Base-by-base conservation (phyloP, 1,140 invertebrate genomes). In the Drosophila insularis region DNA sequence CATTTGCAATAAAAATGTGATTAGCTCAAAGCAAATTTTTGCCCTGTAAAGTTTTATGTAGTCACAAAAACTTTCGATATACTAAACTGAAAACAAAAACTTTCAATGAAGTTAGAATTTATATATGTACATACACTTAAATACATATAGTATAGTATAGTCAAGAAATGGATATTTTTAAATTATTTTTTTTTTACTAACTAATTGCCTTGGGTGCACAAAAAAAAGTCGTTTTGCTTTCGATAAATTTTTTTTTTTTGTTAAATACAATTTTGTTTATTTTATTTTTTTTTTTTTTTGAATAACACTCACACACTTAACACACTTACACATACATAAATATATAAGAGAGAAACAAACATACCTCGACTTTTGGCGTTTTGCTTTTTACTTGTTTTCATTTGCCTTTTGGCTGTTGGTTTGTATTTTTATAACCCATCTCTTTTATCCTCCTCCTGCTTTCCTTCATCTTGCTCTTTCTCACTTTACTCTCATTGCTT, bases 351-450 rank as follows among this genome's bases (percentile, higher is more conserved):
- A 23, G 71, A 19, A 17, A 19, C 43, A 46, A 46, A 46, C 17
- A 46, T 35, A 37, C 5, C 59, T 43, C 59, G 59, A 39, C 59
- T 71, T 78, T 78, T 68, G 76, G 68, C 72, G 79, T 87, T 71
- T 71, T 72, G 79, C 81, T 73, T 72, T 65, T 69, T 79, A 62
- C 56, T 73, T 73, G 55, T 39, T 39, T 71, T 74, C 27, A 55
- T 39, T 40, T 73, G 73, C 46, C 58, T 67, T 78, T 70, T 63
- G 58, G 35, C 68, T 78, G 50, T 58, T 68, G 56, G 19, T 37
- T 59, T 39, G 55, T 59, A 35, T 35, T 32, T 46, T 50, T 46
- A 40, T 60, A 23, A 55, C 19, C 31, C 27, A 2, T 50, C 13
- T 31, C 53, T 58, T 27, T 5, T 6, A 27, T 7, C 11, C 14